These are phyloP conservation scores for Stigmatopora argus DNA, from an alignment of 2,113 vertebrate genomes.

Conservation along the genomic window DNA sequence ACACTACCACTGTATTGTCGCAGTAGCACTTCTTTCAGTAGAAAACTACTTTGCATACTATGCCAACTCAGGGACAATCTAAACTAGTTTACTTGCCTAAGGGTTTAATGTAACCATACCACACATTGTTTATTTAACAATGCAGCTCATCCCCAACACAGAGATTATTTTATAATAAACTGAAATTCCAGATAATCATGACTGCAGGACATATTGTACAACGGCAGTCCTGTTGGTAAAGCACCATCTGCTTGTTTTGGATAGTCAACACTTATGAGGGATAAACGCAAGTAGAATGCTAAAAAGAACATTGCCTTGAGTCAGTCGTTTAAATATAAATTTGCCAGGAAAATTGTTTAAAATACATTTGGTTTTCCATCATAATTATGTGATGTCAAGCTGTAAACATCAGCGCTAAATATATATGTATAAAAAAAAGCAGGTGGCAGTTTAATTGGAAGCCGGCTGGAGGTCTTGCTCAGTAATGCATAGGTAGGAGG, in stretches of 20 bases:
- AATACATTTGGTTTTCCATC: not conserved
- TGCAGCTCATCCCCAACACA: not conserved
- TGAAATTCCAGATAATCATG: not conserved
- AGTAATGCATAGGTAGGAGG: conserved; percentile 15
- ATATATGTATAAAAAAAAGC: not conserved
- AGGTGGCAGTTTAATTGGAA: conserved; percentile 41
- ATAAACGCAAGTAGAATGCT: not conserved
- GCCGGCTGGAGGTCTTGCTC: conserved; percentile 24
- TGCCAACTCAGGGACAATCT: not conserved
- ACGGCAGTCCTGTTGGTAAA: not conserved
- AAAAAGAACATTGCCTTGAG: not conserved
- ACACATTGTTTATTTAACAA: not conserved
- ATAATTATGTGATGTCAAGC: conserved; percentile 20
- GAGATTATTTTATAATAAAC: not conserved
- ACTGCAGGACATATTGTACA: not conserved
- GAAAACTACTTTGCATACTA: not conserved
- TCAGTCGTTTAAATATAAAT: not conserved
- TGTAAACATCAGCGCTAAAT: conserved; percentile 27
- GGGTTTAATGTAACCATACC: not conserved
- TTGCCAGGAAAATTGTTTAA: not conserved
- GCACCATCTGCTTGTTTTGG: not conserved
- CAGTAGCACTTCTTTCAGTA: not conserved
- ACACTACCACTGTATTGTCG: too few relatives aligned
- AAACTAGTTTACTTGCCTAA: not conserved
- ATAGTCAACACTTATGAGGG: not conserved